Evolutionary conservation across 2,113 vertebrate genomes (phyloP), one percentile per base, ranked within the genome.

Genomic region (Poeciliopsis retropinna): DNA sequence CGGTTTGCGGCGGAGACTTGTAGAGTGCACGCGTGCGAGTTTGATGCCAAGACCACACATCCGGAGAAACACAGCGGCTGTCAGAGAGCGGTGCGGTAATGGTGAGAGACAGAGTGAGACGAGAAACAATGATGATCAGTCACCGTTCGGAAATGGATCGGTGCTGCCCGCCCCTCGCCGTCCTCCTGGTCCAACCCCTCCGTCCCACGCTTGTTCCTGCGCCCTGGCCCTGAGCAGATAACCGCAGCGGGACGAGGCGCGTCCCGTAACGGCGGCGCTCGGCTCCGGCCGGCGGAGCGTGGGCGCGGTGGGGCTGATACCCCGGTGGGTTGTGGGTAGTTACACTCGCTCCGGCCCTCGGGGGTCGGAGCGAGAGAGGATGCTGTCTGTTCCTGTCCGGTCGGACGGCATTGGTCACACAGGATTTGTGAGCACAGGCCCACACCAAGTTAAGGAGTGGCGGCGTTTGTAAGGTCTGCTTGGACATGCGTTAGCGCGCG

Each of bases 171-270:
- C 39, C 39, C 39, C 39, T 60, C 73, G 80, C 80, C 69, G 31
- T 70, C 76, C 60, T 64, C 70, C 74, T 15, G 13, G 77, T 81
- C 89, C 88, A 89, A 84, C 82, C 83, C 83, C 73, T 82, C 70
- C 73, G 57, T 75, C 79, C 88, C 79, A 87, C 70, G 67, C 81
- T 75, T 41, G 79, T 83, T 84, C 80, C 82, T 57, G 77, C 83
- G 89, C 85, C 88, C 90, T 91, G 91, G 87, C 90, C 86, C 86
- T 85, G 90, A 94, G 91, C 91, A 92, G 92, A 93, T 93, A 93
- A 93, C 88, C 72, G 8, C 75, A 63, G 78, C 22, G 67, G 81
- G 82, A 71, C 39, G 71, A 83, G 86, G 90, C 73, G 81, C 19
- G 79, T 85, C 88, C 89, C 79, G 14, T 79, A 69, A 88, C 74